Percentiles rank a stretch among this genome's conserved stretches.
Evolutionary conservation across 2,113 vertebrate genomes (phyloP).

Genomic region (Microcebus murinus): DNA sequence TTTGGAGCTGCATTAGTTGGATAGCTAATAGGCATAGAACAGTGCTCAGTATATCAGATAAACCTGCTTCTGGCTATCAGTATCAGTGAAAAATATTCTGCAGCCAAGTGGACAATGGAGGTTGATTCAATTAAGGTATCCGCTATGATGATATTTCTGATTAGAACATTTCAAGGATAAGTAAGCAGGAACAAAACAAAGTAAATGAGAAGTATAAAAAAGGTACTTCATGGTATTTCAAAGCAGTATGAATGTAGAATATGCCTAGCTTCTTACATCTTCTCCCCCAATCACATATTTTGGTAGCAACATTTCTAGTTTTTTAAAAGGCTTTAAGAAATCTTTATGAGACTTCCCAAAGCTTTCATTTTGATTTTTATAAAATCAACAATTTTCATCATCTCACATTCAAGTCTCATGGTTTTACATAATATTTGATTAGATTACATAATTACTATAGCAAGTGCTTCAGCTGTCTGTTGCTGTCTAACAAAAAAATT

Average conservation of each 20-base stretch:
- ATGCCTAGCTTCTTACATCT: background rate
- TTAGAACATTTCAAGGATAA: background rate
- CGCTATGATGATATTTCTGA: background rate
- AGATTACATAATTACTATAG: background rate
- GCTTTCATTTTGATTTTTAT: slow-evolving; percentile 13
- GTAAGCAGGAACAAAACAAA: background rate
- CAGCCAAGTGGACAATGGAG: background rate
- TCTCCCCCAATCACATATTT: background rate
- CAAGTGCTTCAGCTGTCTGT: background rate
- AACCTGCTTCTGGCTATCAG: background rate
- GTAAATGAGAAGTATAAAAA: background rate
- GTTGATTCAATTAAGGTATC: background rate
- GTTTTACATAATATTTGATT: background rate
- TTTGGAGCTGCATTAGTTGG: background rate
- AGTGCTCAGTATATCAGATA: background rate
- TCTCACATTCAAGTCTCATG: background rate
- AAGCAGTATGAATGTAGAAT: background rate
- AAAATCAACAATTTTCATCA: background rate
- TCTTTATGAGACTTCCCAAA: background rate
- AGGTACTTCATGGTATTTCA: background rate
- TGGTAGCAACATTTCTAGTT: background rate
- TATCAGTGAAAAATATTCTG: background rate
- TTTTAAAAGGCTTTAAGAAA: slow-evolving; percentile 2
- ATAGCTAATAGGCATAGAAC: background rate
- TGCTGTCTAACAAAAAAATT: background rate